phyloP scores from a whole-genome alignment of 2,797 vertebrate species.

The Bradypodion ventrale region DNA sequence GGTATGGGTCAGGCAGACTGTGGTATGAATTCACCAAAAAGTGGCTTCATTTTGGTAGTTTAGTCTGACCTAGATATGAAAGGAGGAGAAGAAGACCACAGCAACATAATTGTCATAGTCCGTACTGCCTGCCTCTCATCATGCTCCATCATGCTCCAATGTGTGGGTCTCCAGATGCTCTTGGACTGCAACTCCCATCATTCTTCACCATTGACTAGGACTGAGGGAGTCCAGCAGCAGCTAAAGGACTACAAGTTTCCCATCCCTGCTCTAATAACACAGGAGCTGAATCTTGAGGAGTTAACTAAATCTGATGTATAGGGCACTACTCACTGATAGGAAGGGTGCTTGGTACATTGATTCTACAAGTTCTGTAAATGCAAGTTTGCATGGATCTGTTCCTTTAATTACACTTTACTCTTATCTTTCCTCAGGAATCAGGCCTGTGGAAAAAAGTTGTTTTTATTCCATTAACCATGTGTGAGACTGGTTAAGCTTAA shows the following conservation, averaged over 20 bases:
- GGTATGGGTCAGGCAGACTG: too few relatives aligned
- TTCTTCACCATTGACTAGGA: neutral
- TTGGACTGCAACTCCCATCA: neutral
- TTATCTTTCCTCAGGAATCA: neutral
- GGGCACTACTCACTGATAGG: neutral
- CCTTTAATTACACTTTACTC: neutral
- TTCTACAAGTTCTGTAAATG: neutral
- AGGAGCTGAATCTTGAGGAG: neutral
- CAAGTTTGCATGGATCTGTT: neutral
- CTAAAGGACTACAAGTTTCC: neutral
- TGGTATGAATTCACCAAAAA: too few relatives aligned
- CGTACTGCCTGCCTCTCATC: too few relatives aligned
- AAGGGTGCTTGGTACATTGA: neutral
- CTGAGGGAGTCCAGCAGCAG: too few relatives aligned
- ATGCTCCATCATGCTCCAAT: too few relatives aligned
- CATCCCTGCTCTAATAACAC: neutral
- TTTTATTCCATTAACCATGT: neutral
- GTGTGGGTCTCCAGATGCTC: neutral
- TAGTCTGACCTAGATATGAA: too few relatives aligned
- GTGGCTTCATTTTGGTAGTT: too few relatives aligned
- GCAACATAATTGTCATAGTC: too few relatives aligned
- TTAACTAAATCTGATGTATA: neutral
- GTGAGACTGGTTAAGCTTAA: neutral
- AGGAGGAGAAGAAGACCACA: too few relatives aligned
- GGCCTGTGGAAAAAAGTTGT: neutral